These are phyloP conservation scores for Zapornia atra DNA, from an alignment of 2,113 vertebrate genomes.

Conservation along the genomic window DNA sequence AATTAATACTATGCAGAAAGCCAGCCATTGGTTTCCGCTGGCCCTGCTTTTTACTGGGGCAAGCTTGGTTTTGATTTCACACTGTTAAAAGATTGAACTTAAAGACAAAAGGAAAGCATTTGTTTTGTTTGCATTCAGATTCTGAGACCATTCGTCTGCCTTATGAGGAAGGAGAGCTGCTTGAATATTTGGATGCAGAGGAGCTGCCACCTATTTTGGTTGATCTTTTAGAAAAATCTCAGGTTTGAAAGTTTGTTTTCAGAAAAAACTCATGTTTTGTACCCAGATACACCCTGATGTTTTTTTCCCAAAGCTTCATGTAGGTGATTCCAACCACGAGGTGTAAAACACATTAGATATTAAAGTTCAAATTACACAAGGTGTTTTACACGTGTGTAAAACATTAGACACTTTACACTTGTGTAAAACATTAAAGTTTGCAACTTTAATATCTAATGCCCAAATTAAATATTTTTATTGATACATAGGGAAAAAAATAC, in stretches of 20 bases:
- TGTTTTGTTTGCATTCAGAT: slow-evolving; percentile 78
- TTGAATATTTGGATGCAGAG: slow-evolving; percentile 97
- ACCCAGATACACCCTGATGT: neutral
- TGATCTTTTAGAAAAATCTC: slow-evolving; percentile 98
- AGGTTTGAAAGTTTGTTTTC: slow-evolving; percentile 77
- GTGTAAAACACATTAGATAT: accelerated
- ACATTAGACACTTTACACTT: too few relatives aligned
- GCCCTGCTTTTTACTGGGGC: neutral
- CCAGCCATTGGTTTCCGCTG: neutral
- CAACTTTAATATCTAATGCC: neutral
- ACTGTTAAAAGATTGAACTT: neutral
- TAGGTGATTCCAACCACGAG: neutral
- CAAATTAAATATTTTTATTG: neutral
- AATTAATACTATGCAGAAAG: neutral
- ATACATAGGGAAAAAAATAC: neutral
- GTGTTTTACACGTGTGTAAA: too few relatives aligned
- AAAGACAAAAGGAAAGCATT: neutral
- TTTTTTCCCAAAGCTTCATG: neutral
- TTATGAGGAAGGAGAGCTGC: slow-evolving; percentile 95
- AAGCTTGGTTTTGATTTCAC: neutral
- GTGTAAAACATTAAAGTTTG: too few relatives aligned
- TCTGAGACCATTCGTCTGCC: slow-evolving; percentile 97
- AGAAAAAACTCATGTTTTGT: neutral
- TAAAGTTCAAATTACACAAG: too few relatives aligned
- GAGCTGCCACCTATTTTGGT: slow-evolving; percentile 97